phyloP scores from a whole-genome alignment of 2,113 vertebrate genomes.

The Alosa alosa region DNA sequence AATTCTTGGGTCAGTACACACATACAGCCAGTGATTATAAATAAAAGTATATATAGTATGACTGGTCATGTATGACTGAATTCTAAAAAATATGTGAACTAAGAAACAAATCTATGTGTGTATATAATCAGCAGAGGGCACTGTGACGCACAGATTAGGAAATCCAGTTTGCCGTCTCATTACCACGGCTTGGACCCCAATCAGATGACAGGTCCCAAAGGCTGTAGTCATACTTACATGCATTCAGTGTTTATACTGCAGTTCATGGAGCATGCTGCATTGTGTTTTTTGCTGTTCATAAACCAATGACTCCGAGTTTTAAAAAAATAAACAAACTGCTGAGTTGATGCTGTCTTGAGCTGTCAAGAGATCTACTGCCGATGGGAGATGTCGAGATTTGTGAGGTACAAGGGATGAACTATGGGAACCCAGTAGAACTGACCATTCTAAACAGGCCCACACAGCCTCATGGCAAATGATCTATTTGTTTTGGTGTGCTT shows the following conservation, averaged over 20 bases:
- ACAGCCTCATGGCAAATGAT: constrained; percentile 19
- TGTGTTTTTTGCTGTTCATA: background rate
- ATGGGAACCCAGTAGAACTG: constrained; percentile 52
- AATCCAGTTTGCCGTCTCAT: background rate
- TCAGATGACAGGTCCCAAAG: background rate
- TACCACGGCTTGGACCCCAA: background rate
- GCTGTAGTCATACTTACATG: background rate
- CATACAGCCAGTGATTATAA: no score
- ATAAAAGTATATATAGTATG: no score
- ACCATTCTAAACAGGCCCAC: constrained; percentile 39
- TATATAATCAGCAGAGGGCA: constrained; percentile 57
- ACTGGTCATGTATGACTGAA: background rate
- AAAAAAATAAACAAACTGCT: background rate
- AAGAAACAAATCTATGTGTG: no score
- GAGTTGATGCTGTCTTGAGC: background rate
- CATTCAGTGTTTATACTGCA: background rate
- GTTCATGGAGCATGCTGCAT: background rate
- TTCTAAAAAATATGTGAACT: background rate
- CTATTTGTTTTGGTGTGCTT: constrained; percentile 59
- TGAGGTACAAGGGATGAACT: constrained; percentile 42
- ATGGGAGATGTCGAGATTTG: constrained; percentile 21
- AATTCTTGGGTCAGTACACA: background rate
- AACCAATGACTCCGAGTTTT: background rate
- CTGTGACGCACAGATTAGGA: constrained; percentile 21
- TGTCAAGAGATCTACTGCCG: background rate